phyloP scores from a whole-genome alignment of 2,888 invertebrate species.

The Dascillus cervinus region DNA sequence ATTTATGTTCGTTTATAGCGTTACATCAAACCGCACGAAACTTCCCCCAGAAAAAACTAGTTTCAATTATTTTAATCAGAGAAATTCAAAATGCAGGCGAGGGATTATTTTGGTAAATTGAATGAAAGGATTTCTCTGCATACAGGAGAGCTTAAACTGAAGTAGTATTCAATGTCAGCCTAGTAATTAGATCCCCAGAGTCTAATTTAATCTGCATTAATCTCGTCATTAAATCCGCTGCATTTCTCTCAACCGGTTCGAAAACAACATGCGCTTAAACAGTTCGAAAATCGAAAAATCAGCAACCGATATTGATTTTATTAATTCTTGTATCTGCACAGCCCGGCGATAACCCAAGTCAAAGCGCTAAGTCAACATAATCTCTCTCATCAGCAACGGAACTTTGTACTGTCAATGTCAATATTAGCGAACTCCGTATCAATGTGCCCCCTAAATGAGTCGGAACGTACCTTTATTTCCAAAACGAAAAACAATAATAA shows the following conservation, averaged over 20 bases:
- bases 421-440: slow-evolving; percentile 2
- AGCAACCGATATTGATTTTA: not conserved
- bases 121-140: not conserved
- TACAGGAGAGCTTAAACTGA: slow-evolving; percentile 5
- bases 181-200: slow-evolving; percentile 27
- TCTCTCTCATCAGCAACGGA: slow-evolving; percentile 6
- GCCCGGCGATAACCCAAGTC: not conserved
- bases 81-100: slow-evolving; percentile 1
- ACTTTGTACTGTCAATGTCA: slow-evolving; percentile 4
- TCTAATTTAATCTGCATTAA: slow-evolving; percentile 29
- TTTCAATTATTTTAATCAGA: not conserved
- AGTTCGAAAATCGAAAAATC: too few species aligned
- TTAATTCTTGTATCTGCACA: slow-evolving; percentile 5
- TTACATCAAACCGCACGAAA: not conserved
- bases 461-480: slow-evolving; percentile 1
- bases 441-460: slow-evolving; percentile 1
- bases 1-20: slow-evolving; percentile 3
- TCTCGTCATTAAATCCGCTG: slow-evolving; percentile 24
- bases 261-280: too few species aligned
- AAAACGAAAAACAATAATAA: too few species aligned
- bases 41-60: not conserved
- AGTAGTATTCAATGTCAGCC: slow-evolving; percentile 22
- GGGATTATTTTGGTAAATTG: not conserved
- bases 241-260: slow-evolving; percentile 6
- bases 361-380: slow-evolving; percentile 7